phyloP scores from a whole-genome alignment of 2,888 invertebrate genomes.

The Saturnia pavonia region DNA sequence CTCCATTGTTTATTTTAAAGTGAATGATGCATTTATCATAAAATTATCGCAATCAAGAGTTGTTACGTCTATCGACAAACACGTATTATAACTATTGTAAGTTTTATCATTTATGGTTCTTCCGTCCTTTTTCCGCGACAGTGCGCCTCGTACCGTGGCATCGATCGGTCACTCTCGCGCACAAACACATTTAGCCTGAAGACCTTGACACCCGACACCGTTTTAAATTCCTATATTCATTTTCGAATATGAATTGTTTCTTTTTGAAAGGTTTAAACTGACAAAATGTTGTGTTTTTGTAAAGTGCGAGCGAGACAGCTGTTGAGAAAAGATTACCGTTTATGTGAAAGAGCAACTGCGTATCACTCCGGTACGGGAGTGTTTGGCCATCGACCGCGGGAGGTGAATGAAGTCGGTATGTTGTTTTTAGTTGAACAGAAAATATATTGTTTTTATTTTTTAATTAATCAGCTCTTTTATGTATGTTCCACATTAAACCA shows the following conservation, averaged over 20 bases:
- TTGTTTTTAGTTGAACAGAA: not conserved
- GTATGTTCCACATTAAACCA: too few species aligned
- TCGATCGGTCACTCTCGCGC: constrained; percentile 58
- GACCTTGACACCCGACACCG: constrained; percentile 43
- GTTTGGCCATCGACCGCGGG: constrained; percentile 81
- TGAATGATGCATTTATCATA: constrained; percentile 10
- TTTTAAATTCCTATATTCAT: constrained; percentile 11
- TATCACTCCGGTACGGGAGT: constrained; percentile 83
- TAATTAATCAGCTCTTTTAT: too few species aligned
- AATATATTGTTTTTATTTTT: not conserved
- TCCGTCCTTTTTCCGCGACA: constrained; percentile 33
- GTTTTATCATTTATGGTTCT: constrained; percentile 14
- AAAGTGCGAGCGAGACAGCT: constrained; percentile 59
- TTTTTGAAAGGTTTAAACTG: constrained; percentile 24
- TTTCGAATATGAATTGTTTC: constrained; percentile 35
- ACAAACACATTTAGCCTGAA: constrained; percentile 44
- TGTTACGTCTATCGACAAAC: constrained; percentile 25
- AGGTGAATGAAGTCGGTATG: constrained; percentile 63
- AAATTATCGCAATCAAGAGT: constrained; percentile 27
- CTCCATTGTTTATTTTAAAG: not conserved
- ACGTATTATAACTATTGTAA: constrained; percentile 19
- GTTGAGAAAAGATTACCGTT: constrained; percentile 51
- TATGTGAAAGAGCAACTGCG: constrained; percentile 41
- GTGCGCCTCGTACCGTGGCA: constrained; percentile 42
- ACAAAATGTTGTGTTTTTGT: constrained; percentile 55